phyloP scores from a whole-genome alignment of 2,797 vertebrate species.

The Eidolon dupreanum region DNA sequence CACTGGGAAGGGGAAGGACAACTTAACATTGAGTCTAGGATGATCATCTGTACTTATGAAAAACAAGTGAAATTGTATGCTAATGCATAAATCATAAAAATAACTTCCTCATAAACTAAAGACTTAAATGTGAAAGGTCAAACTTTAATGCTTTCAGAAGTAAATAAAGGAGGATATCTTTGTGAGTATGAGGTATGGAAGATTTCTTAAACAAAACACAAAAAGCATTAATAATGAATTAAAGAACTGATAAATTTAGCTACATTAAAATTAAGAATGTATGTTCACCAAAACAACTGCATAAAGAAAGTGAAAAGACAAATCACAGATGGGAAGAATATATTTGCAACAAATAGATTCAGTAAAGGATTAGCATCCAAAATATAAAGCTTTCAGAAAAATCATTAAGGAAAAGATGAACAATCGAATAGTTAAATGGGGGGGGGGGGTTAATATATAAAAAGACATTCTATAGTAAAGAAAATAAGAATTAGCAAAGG shows the following conservation, averaged over 20 bases:
- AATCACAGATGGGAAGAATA: slow-evolving; percentile 25
- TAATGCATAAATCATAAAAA: slow-evolving; percentile 8
- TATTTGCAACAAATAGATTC: not conserved
- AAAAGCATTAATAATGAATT: slow-evolving; percentile 47
- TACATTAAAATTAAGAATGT: slow-evolving; percentile 53
- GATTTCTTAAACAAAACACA: slow-evolving; percentile 28
- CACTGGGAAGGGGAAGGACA: not conserved
- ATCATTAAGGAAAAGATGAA: slow-evolving; percentile 34
- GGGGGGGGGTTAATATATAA: no score
- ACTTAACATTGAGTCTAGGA: not conserved
- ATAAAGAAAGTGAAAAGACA: not conserved
- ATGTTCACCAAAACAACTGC: not conserved
- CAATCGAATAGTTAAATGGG: not conserved
- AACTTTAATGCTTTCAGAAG: slow-evolving; percentile 4
- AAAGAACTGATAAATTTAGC: slow-evolving; percentile 19
- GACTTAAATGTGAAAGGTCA: slow-evolving; percentile 41
- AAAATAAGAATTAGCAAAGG: not conserved
- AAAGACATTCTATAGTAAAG: not conserved
- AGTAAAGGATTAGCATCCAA: slow-evolving; percentile 19
- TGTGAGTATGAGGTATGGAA: not conserved
- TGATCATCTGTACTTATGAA: not conserved
- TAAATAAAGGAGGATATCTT: slow-evolving; percentile 29
- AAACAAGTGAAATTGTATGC: not conserved
- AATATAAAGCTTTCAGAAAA: slow-evolving; percentile 17
- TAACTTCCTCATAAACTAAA: slow-evolving; percentile 35